A percentile compares a stretch with the other conserved stretches of the same genome.
Evolutionary conservation across 2,888 invertebrate genomes (phyloP).

Genomic region (Harmothoe impar): DNA sequence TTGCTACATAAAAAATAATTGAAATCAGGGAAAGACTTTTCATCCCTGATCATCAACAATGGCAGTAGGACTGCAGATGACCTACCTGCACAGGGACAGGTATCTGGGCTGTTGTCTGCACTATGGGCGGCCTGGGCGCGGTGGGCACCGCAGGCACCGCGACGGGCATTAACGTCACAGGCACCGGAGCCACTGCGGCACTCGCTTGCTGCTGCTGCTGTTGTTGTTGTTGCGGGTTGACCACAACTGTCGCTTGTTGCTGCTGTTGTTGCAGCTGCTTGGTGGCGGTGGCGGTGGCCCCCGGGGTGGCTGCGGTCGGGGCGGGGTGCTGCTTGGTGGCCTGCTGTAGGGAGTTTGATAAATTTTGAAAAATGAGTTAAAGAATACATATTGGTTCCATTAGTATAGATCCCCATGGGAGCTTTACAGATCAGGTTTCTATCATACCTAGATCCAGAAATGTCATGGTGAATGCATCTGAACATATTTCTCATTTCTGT

Average conservation of each 20-base stretch:
- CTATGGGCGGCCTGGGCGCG: background rate
- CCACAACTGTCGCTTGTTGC: background rate
- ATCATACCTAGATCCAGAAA: no score
- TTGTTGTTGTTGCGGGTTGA: background rate
- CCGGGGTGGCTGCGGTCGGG: background rate
- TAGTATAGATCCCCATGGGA: no score
- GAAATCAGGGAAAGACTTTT: no score
- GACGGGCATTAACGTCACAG: background rate
- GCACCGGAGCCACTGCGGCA: background rate
- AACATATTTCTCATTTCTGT: no score
- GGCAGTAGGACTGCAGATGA: no score
- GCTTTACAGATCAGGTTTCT: no score
- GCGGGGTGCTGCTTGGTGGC: background rate
- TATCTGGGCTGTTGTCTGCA: constrained; percentile 4
- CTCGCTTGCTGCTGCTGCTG: background rate
- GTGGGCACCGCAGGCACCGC: background rate
- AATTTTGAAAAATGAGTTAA: no score
- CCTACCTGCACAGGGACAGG: constrained; percentile 59
- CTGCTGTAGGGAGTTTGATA: no score
- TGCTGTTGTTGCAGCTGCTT: constrained; percentile 40
- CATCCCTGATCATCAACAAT: no score
- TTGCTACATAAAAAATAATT: no score
- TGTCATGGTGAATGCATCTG: no score
- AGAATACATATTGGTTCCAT: no score
- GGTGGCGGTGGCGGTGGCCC: background rate